Evolutionary conservation across 2,888 invertebrate genomes (phyloP).

Genomic region (Hermodice carunculata): DNA sequence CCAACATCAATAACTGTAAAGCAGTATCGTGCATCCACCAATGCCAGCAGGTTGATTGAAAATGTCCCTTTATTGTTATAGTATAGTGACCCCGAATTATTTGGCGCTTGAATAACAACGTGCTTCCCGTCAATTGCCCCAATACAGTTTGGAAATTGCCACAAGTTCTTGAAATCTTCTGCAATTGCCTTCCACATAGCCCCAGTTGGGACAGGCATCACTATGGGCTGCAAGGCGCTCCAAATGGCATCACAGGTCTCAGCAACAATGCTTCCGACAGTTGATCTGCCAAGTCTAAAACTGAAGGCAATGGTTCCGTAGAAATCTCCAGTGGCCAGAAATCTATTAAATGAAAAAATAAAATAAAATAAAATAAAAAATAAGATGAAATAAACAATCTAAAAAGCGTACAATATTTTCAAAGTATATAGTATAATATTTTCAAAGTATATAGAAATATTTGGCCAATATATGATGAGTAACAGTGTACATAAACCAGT

Average conservation of each 20-base stretch:
- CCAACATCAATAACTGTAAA: slow-evolving; percentile 13
- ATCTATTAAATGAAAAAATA: not conserved
- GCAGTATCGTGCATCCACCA: slow-evolving; percentile 1
- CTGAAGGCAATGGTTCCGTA: slow-evolving; percentile 5
- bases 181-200: slow-evolving; percentile 20
- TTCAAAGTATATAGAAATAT: too few relatives aligned
- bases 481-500: too few relatives aligned
- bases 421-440: too few relatives aligned
- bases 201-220: not conserved
- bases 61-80: slow-evolving; percentile 56
- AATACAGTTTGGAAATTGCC: slow-evolving; percentile 61
- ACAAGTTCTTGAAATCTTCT: slow-evolving; percentile 37
- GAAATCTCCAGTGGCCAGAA: slow-evolving; percentile 14
- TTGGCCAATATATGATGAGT: too few relatives aligned
- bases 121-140: slow-evolving; percentile 61
- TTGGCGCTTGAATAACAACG: slow-evolving; percentile 48
- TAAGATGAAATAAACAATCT: too few relatives aligned
- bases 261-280: slow-evolving; percentile 3
- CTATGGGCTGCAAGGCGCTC: not conserved
- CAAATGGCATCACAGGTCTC: slow-evolving; percentile 9
- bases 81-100: slow-evolving; percentile 46
- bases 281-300: not conserved
- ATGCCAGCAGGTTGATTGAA: slow-evolving; percentile 30
- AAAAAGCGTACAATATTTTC: too few relatives aligned
- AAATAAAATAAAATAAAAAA: too few relatives aligned